These are phyloP conservation scores for Dryococelus australis DNA, from an alignment of 2,888 invertebrate genomes.

Conservation along the genomic window DNA sequence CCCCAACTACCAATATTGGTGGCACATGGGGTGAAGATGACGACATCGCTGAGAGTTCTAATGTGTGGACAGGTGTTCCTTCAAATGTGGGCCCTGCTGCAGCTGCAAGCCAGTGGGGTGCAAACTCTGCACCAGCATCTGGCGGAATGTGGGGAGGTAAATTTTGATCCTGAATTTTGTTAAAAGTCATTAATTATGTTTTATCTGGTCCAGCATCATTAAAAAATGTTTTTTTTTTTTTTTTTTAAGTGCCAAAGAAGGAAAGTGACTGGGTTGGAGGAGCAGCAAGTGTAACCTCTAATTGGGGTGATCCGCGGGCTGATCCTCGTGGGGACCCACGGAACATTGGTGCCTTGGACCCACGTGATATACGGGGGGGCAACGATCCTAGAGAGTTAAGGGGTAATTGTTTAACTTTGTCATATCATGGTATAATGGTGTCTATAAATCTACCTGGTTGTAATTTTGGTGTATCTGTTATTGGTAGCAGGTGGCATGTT, in stretches of 20 bases:
- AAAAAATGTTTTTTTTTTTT: not conserved
- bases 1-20: slow-evolving; percentile 89
- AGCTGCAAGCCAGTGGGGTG: slow-evolving; percentile 51
- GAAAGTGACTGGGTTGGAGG: slow-evolving; percentile 70
- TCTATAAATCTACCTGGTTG: too few relatives aligned
- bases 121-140: slow-evolving; percentile 45
- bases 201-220: not conserved
- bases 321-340: slow-evolving; percentile 62
- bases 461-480: not conserved
- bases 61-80: slow-evolving; percentile 86
- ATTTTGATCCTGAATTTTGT: not conserved
- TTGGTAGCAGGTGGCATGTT: slow-evolving; percentile 55
- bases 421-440: not conserved
- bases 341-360: slow-evolving; percentile 58
- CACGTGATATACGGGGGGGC: slow-evolving; percentile 64
- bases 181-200: not conserved
- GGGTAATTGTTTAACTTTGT: slow-evolving; percentile 22
- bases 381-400: slow-evolving; percentile 52
- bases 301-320: slow-evolving; percentile 53
- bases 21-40: slow-evolving; percentile 97
- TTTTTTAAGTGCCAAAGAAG: slow-evolving; percentile 57
- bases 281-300: slow-evolving; percentile 63
- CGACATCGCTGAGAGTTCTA: slow-evolving; percentile 80
- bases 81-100: slow-evolving; percentile 60
- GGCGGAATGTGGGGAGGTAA: slow-evolving; percentile 58